Evolutionary conservation across 2,113 vertebrate species (phyloP), one percentile per base, ranked within the genome.

Genomic region (Zapornia atra): DNA sequence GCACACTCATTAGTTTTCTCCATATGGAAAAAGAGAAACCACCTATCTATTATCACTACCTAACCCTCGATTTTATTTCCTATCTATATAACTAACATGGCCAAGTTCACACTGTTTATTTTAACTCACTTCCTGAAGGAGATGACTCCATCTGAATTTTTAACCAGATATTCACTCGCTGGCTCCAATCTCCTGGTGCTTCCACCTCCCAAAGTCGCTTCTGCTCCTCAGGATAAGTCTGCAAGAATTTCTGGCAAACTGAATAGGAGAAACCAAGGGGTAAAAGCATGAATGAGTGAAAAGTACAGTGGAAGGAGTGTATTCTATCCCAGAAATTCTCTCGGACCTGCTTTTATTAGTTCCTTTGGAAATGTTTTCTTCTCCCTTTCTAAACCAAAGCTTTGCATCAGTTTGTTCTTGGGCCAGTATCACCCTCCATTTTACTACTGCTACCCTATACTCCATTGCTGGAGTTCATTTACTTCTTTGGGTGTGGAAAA

Each of bases 161-260:
- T 46, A 99, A 97, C 99, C 99, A 99, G 97, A 99, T 98, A 96
- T 98, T 99, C 60, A 84, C n/a, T 12, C 98, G 91, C 87, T 99
- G 99, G 87, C 92, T 97, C 99, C 99, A 99, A 20, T 96, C 97
- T 29, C 99, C 99, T 0, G 99, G 99, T 76, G 98, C 96, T 90
- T 99, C 98, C 85, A 99, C 99, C 96, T 99, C 99, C 95, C 99
- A 99, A 73, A 99, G 97, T 31, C 98, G 98, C 7, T 98, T 98
- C 87, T 96, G 98, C 65, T 98, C 96, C 34, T 98, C 97, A 0
- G 98, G 92, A 17, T 97, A 93, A 80, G 93, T 90, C 82, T 91
- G 94, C 86, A 99, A 97, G 97, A 99, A 99, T 80, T 94, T 98
- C 95, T 96, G 98, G 73, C 98, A 99, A 90, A 99, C 99, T 99